Percentiles rank a stretch among this genome's conserved stretches.
phyloP scores from a whole-genome alignment of 2,888 invertebrate species.

The Drosophila limbata region DNA sequence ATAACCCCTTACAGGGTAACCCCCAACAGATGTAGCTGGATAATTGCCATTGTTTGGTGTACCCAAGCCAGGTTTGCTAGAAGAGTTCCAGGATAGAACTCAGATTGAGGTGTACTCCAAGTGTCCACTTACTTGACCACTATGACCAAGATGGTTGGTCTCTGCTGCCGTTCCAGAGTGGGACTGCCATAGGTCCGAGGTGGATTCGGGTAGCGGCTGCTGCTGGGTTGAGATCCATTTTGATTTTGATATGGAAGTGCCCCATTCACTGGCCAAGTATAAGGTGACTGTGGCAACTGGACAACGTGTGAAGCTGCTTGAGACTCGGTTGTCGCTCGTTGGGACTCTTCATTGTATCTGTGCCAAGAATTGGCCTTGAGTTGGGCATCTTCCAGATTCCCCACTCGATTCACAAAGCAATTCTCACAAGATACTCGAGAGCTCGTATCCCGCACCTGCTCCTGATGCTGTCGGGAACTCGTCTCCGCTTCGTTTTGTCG shows the following conservation, averaged over 20 bases:
- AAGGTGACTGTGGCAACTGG: background rate
- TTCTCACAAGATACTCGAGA: background rate
- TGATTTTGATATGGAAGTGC: background rate
- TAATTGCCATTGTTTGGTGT: background rate
- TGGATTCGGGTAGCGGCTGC: background rate
- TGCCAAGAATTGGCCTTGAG: background rate
- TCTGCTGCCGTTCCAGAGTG: background rate
- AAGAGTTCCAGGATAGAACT: background rate
- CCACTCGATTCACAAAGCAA: background rate
- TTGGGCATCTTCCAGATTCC: background rate
- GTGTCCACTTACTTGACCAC: slow-evolving; percentile 28
- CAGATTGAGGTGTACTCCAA: background rate
- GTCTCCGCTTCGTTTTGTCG: background rate
- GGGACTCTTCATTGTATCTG: background rate
- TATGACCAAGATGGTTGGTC: slow-evolving; percentile 33
- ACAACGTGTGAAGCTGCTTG: background rate
- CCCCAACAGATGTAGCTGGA: background rate
- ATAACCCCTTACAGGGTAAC: background rate
- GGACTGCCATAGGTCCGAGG: background rate
- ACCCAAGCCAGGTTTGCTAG: background rate
- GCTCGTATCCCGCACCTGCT: background rate
- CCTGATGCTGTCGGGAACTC: too few species aligned
- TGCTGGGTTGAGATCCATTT: background rate
- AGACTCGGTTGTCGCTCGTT: background rate
- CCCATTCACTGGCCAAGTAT: background rate